Evolutionary conservation across 1,140 invertebrate genomes (phyloP).

Genomic region (Macrobrachium rosenbergii): DNA sequence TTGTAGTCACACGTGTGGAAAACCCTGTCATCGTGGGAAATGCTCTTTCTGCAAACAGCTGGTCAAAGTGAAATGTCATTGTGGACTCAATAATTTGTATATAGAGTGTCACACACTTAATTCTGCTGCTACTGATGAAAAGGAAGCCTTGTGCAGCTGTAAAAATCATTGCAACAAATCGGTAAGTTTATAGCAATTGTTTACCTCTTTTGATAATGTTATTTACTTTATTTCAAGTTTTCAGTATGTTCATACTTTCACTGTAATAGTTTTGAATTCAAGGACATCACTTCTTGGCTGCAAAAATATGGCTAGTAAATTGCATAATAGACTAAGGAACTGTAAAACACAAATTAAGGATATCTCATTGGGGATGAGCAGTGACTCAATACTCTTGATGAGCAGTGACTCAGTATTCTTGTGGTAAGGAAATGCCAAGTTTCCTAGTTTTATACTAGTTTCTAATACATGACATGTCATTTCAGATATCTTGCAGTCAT

Average conservation of each 20-base stretch:
- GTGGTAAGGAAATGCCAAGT: no score
- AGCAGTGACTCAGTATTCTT: no score
- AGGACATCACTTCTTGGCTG: no score
- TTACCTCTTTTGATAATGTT: neutral
- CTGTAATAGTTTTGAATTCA: neutral
- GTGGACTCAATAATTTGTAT: slow-evolving; percentile 81
- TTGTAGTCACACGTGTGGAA: slow-evolving; percentile 83
- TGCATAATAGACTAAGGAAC: no score
- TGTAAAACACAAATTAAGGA: no score
- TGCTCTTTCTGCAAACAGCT: slow-evolving; percentile 77
- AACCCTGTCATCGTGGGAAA: slow-evolving; percentile 80
- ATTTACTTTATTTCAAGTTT: neutral
- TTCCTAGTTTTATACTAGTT: no score
- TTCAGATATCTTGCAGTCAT: slow-evolving; percentile 77
- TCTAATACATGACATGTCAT: neutral
- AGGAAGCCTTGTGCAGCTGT: slow-evolving; percentile 78
- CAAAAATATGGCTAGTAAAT: no score
- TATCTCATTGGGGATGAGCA: no score
- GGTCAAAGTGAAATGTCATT: slow-evolving; percentile 84
- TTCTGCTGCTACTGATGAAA: slow-evolving; percentile 70
- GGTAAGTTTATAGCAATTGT: slow-evolving; percentile 15
- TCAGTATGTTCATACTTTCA: neutral
- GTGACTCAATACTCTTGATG: no score
- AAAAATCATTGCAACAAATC: slow-evolving; percentile 86
- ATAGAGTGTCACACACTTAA: slow-evolving; percentile 80